A percentile compares a stretch with the other conserved stretches of the same genome.
Conservation (phyloP, 2,888 invertebrate species). For the Ormyrus rosae region DNA sequence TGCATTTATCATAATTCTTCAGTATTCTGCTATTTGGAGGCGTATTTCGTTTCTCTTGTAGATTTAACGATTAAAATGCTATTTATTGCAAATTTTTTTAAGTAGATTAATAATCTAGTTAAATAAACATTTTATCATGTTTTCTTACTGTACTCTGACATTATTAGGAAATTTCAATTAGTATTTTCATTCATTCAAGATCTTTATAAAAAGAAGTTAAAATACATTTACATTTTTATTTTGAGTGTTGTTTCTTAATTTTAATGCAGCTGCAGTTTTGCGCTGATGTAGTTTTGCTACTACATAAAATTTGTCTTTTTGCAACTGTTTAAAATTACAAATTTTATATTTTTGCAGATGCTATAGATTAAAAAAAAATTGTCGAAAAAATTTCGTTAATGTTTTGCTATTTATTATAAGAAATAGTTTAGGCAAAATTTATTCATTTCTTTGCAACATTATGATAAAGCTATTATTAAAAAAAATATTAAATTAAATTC, state of each 20-base stretch:
- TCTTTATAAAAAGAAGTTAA: background rate
- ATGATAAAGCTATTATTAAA: background rate
- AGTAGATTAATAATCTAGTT: no score
- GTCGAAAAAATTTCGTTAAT: constrained; percentile 29
- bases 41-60: constrained; percentile 25
- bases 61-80: constrained; percentile 6
- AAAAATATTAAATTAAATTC: background rate
- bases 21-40: background rate
- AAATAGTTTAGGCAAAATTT: background rate
- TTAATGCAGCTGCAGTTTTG: constrained; percentile 23
- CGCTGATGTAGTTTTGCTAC: background rate
- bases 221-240: no score
- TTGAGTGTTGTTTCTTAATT: no score
- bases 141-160: no score
- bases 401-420: background rate
- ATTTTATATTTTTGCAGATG: constrained; percentile 43
- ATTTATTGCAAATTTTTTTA: no score
- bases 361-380: constrained; percentile 24
- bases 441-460: constrained; percentile 9
- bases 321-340: constrained; percentile 25
- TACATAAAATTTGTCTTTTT: constrained; percentile 13
- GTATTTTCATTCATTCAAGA: no score
- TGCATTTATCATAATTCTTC: constrained; percentile 9
- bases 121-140: no score
- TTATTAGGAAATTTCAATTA: no score